phyloP scores from a whole-genome alignment of 2,113 vertebrate species.

The Nothoprocta pentlandii region DNA sequence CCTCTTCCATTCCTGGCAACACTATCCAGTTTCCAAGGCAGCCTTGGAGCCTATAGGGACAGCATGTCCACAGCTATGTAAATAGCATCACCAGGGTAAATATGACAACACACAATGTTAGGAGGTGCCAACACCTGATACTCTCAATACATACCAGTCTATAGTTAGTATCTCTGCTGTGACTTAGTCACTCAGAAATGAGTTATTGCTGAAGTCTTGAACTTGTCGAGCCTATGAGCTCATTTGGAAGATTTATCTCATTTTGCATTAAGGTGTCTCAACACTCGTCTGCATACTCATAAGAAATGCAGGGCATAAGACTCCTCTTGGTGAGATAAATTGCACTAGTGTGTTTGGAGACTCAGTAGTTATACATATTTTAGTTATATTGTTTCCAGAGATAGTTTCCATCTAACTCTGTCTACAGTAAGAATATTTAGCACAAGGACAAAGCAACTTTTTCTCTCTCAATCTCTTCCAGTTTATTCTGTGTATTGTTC shows the following conservation, averaged over 20 bases:
- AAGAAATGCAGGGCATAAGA: background rate
- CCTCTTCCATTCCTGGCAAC: background rate
- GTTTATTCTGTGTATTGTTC: background rate
- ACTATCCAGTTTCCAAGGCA: background rate
- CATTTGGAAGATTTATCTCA: background rate
- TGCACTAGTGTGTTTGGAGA: background rate
- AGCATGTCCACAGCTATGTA: background rate
- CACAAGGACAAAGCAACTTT: background rate
- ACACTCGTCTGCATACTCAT: background rate
- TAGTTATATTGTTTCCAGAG: background rate
- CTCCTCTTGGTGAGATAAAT: background rate
- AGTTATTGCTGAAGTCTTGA: background rate
- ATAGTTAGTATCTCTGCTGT: background rate
- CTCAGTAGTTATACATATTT: background rate
- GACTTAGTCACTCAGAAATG: background rate
- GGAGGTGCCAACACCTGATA: background rate
- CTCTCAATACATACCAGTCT: background rate
- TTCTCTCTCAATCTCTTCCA: background rate
- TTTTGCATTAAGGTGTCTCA: background rate
- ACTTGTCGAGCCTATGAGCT: background rate
- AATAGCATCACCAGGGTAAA: conserved; percentile 19
- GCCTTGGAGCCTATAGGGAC: background rate
- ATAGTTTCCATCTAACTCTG: background rate
- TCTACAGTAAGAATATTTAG: background rate
- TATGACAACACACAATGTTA: background rate